Percentiles rank a stretch among this genome's conserved stretches.
Evolutionary conservation across 53 echinoderm and acorn worm genomes (phyloP).

Genomic region (Hippasteria phrygiana): DNA sequence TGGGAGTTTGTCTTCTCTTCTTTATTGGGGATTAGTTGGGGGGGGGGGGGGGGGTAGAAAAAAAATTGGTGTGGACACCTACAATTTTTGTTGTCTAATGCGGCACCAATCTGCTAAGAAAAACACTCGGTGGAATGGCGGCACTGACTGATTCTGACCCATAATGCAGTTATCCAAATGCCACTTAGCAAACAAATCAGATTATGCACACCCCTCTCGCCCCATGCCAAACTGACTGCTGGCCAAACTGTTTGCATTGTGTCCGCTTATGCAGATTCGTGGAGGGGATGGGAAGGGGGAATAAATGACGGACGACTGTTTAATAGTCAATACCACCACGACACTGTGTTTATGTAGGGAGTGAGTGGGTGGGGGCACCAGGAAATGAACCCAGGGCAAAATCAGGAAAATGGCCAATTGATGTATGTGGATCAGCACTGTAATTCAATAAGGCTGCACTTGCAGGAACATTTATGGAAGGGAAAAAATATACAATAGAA

Average conservation of each 20-base stretch:
- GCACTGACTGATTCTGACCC: constrained; percentile 51
- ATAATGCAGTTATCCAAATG: constrained; percentile 66
- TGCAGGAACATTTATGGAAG: too few species aligned
- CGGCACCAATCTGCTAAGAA: neutral
- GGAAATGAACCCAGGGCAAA: neutral
- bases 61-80: too few species aligned
- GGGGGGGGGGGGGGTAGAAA: too few species aligned
- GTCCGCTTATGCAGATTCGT: constrained; percentile 7
- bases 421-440: too few species aligned
- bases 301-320: neutral
- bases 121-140: constrained; percentile 16
- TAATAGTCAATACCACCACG: neutral
- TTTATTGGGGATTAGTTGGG: too few species aligned
- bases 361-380: too few species aligned
- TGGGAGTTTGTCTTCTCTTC: too few species aligned
- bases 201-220: constrained; percentile 15
- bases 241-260: constrained; percentile 38
- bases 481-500: too few species aligned
- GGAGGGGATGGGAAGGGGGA: neutral
- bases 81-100: too few species aligned
- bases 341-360: neutral
- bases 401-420: too few species aligned
- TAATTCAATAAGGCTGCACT: too few species aligned
- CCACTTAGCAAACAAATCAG: constrained; percentile 64
- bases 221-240: constrained; percentile 47